phyloP scores from a whole-genome alignment of 2,888 invertebrate genomes.

The Hybos culiciformis region DNA sequence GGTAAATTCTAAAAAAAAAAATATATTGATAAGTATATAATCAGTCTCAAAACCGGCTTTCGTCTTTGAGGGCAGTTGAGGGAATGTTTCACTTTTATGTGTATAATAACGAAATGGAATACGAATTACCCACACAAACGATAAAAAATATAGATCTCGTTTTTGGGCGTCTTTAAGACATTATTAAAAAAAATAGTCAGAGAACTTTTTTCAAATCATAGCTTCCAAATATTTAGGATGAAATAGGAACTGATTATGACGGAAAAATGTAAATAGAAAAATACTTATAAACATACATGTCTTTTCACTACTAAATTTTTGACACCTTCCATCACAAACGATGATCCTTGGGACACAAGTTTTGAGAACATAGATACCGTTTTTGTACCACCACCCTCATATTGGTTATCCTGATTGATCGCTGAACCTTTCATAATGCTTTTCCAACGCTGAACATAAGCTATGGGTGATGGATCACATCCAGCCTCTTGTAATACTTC shows the following conservation, averaged over 20 bases:
- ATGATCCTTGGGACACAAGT: conserved; percentile 90
- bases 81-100: too few species aligned
- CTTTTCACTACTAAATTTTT: conserved; percentile 97
- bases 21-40: neutral
- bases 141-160: too few species aligned
- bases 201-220: too few species aligned
- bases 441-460: conserved; percentile 88
- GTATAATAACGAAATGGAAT: too few species aligned
- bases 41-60: too few species aligned
- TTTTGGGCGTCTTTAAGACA: too few species aligned
- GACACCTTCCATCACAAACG: conserved; percentile 99
- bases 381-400: conserved; percentile 87
- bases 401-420: conserved; percentile 51
- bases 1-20: conserved; percentile 77
- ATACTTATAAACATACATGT: conserved; percentile 80
- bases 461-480: conserved; percentile 71
- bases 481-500: conserved; percentile 63
- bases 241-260: neutral
- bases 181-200: too few species aligned
- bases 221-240: too few species aligned
- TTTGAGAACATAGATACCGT: conserved; percentile 98
- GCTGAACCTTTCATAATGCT: conserved; percentile 31
- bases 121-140: too few species aligned
- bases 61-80: too few species aligned
- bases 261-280: neutral